A percentile compares a stretch with the other conserved stretches of the same genome.
These are phyloP conservation scores for Leptoclinus maculatus DNA, from an alignment of 2,797 vertebrate species.

Conservation along the genomic window DNA sequence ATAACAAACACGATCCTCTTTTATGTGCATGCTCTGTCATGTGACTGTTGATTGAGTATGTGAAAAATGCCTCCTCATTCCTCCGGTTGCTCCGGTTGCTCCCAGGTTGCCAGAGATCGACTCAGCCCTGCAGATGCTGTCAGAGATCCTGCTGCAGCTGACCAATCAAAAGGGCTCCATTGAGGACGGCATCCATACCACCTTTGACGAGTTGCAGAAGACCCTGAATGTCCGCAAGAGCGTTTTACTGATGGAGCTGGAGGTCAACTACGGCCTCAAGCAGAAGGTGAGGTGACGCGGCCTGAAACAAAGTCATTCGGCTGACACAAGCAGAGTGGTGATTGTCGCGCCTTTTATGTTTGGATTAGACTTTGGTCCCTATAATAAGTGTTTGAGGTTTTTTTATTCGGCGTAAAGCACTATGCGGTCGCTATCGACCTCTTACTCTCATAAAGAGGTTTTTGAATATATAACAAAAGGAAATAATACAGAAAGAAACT, in stretches of 20 bases:
- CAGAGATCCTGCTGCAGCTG: conserved; percentile 96
- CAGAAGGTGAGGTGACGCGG: conserved; percentile 90
- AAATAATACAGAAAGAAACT: neutral
- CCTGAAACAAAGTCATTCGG: neutral
- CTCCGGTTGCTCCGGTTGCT: neutral
- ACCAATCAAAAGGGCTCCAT: conserved; percentile 94
- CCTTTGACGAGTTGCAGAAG: conserved; percentile 97
- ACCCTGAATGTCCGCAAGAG: conserved; percentile 97
- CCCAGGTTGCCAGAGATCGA: conserved; percentile 95
- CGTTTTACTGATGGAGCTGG: conserved; percentile 97
- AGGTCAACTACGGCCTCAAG: conserved; percentile 98
- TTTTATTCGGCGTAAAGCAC: neutral
- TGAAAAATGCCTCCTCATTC: neutral
- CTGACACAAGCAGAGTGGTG: neutral
- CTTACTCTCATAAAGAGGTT: neutral
- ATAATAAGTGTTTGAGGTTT: neutral
- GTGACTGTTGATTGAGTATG: neutral
- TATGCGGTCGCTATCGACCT: neutral
- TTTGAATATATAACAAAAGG: neutral
- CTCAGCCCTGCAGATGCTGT: conserved; percentile 91
- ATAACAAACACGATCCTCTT: neutral
- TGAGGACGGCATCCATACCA: conserved; percentile 93
- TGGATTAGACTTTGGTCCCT: neutral
- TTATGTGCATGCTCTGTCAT: neutral
- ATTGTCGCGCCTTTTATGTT: neutral